Conservation (phyloP, 2,888 invertebrate genomes). For the Aspidiotus destructor region DNA sequence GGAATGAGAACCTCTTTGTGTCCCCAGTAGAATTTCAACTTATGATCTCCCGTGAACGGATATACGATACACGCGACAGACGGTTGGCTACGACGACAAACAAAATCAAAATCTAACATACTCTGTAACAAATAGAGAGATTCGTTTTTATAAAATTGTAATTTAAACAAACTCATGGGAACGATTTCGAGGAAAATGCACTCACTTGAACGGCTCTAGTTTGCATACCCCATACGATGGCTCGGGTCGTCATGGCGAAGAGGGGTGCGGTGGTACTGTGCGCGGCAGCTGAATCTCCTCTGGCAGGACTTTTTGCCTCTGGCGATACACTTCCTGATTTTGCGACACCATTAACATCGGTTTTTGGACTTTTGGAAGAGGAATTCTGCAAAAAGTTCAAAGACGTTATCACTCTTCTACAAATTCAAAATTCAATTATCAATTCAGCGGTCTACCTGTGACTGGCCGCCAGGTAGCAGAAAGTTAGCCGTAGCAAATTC, state of each 20-base stretch:
- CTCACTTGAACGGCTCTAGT: slow-evolving; percentile 74
- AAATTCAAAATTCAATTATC: too few species aligned
- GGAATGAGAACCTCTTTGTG: slow-evolving; percentile 92
- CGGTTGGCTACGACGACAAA: slow-evolving; percentile 77
- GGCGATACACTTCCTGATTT: slow-evolving; percentile 33
- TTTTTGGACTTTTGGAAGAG: slow-evolving; percentile 31
- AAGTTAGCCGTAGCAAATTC: slow-evolving; percentile 84
- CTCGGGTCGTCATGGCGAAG: slow-evolving; percentile 74
- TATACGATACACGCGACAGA: slow-evolving; percentile 95
- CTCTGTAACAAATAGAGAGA: slow-evolving; percentile 47
- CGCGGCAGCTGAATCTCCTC: slow-evolving; percentile 13
- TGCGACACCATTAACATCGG: slow-evolving; percentile 30
- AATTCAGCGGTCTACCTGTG: neutral
- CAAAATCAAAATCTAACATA: slow-evolving; percentile 93
- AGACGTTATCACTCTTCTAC: too few species aligned
- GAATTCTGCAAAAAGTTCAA: slow-evolving; percentile 12
- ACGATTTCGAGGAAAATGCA: neutral
- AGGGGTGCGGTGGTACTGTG: slow-evolving; percentile 45
- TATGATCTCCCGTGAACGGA: slow-evolving; percentile 97
- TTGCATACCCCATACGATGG: slow-evolving; percentile 99
- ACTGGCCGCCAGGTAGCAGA: slow-evolving; percentile 65
- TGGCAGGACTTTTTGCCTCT: slow-evolving; percentile 20
- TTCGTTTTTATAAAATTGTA: neutral
- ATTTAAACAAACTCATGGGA: too few species aligned
- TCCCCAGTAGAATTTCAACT: slow-evolving; percentile 99